phyloP scores from a whole-genome alignment of 1,140 invertebrate genomes.

The Metaphire vulgaris region DNA sequence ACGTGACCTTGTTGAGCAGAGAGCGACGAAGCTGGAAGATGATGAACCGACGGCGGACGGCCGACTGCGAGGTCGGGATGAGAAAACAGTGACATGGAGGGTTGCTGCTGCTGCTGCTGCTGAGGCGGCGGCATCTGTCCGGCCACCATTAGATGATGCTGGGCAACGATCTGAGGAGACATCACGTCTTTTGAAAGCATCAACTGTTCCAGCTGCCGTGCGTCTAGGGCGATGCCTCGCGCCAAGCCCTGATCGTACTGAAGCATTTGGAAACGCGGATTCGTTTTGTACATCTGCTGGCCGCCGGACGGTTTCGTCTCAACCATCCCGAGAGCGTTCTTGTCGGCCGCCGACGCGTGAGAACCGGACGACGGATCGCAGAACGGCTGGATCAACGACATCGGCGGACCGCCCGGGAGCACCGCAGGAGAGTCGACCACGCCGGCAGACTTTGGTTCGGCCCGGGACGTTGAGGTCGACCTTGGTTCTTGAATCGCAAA shows the following conservation, averaged over 20 bases:
- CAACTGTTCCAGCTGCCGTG: neutral
- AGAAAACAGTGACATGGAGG: neutral
- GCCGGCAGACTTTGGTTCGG: slow-evolving; percentile 20
- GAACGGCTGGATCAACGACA: neutral
- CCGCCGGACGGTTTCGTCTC: neutral
- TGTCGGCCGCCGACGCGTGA: neutral
- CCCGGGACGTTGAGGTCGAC: slow-evolving; percentile 6
- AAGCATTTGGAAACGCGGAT: neutral
- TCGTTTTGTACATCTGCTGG: neutral
- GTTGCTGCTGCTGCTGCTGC: neutral
- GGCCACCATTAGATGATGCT: neutral
- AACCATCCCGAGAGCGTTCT: neutral
- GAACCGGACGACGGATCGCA: neutral
- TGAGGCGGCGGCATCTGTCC: neutral
- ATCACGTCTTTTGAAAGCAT: neutral
- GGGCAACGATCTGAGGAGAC: neutral
- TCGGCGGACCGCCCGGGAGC: neutral
- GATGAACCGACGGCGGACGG: neutral
- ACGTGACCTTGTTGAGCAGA: neutral
- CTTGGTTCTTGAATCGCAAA: slow-evolving; percentile 25
- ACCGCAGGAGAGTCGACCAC: neutral
- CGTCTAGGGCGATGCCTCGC: neutral
- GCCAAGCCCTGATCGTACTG: neutral
- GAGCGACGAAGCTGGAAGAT: neutral
- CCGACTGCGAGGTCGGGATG: neutral